Evolutionary conservation across 2,113 vertebrate species (phyloP).

Genomic region (Heptranchias perlo): DNA sequence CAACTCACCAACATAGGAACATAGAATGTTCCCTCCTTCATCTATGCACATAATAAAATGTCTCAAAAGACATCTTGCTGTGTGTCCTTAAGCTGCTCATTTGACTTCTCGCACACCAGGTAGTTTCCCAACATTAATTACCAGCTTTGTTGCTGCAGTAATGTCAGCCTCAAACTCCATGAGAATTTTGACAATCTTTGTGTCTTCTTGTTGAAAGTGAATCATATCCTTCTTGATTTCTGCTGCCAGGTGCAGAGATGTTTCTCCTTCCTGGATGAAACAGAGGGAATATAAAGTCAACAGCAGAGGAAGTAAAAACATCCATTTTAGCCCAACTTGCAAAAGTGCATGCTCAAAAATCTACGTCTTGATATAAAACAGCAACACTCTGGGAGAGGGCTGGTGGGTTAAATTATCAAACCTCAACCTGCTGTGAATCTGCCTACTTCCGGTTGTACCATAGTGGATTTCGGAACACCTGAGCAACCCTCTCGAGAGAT

Average conservation of each 20-base stretch:
- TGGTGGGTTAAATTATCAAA: no score
- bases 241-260: conserved; percentile 48
- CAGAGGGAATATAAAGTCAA: background rate
- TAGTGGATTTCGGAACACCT: no score
- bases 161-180: conserved; percentile 48
- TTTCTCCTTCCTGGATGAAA: conserved; percentile 45
- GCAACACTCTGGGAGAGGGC: no score
- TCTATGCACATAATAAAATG: background rate
- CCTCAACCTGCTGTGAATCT: no score
- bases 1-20: no score
- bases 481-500: no score
- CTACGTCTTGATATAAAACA: background rate
- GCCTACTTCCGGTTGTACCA: no score
- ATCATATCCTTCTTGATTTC: conserved; percentile 44
- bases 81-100: background rate
- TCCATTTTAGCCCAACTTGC: background rate
- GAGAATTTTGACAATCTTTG: conserved; percentile 45
- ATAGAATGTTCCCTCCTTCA: background rate
- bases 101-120: background rate
- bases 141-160: conserved; percentile 44
- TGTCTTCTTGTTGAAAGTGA: conserved; percentile 43
- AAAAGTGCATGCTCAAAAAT: background rate
- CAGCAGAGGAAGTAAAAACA: background rate
- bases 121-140: background rate
- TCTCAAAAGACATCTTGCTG: background rate